phyloP scores from a whole-genome alignment of 2,797 vertebrate genomes.

The Brachyrhaphis roseni region DNA sequence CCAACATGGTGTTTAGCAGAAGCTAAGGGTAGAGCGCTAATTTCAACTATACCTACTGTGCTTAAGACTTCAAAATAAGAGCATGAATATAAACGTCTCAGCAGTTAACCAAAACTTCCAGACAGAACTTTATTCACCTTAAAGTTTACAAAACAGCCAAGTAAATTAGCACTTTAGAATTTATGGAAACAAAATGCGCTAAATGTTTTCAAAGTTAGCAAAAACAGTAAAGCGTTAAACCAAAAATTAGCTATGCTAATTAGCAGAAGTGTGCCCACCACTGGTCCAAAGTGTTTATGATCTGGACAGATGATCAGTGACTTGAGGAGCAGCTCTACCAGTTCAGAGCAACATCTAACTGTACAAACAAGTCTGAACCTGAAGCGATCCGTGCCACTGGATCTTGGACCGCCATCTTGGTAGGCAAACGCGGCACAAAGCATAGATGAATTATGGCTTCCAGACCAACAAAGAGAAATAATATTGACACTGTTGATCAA shows the following conservation, averaged over 20 bases:
- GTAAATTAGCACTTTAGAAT: not conserved
- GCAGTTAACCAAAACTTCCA: not conserved
- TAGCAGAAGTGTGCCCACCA: no score
- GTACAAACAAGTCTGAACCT: no score
- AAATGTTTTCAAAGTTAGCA: not conserved
- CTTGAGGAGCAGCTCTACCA: not conserved
- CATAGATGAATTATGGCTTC: no score
- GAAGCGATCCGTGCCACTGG: no score
- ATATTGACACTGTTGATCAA: no score
- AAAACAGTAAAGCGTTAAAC: not conserved
- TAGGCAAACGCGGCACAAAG: no score
- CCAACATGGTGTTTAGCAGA: not conserved
- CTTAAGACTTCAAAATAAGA: not conserved
- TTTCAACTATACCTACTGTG: not conserved
- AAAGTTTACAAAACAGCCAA: not conserved
- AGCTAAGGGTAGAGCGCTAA: not conserved
- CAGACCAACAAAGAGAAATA: no score
- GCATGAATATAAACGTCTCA: not conserved
- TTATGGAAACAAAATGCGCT: not conserved
- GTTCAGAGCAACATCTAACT: not conserved
- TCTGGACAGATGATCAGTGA: not conserved
- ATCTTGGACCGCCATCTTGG: no score
- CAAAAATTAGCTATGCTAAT: not conserved
- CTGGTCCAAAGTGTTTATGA: not conserved
- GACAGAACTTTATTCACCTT: not conserved